Base-by-base conservation (phyloP, 2,113 vertebrate genomes). In the Setophaga petechia region DNA sequence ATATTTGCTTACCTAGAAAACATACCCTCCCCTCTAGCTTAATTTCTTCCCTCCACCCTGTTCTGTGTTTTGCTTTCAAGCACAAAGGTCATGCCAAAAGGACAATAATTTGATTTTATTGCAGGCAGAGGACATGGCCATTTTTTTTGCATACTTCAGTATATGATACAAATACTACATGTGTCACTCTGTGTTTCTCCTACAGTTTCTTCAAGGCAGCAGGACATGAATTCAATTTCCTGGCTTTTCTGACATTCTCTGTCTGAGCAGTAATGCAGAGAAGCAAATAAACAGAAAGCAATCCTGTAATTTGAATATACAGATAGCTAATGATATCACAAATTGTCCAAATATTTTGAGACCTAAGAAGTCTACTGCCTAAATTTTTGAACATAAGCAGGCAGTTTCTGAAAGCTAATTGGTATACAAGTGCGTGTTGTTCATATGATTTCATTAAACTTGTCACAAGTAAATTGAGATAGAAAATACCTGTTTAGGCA, bases 391-490 rank as follows among this genome's bases (percentile, higher is more conserved):
- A 28, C 25, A 14, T 25, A 73, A 71, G 25, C 16, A 51, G 23
- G 25, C 43, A 75, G 5, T 62, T 77, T 85, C 43, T 52, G 9
- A 66, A 90, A 68, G 28, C 10, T 83, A 90, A 71, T 52, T 84
- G 31, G 18, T 62, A 76, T 52, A 59, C 43, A 58, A 68, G 23
- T 68, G 18, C 17, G 21, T 0, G 0, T 68, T 43, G 57, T 84
- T 52, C n/a, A 17, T 73, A 23, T 33, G 20, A 87, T 67, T 75
- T 94, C 65, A 82, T 92, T 84, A 91, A 90, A 33, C 33, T 88
- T 94, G 75, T 75, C 80, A 95, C 35, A 62, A 51, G 54, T 51
- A 92, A 95, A 93, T 86, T 95, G 68, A 95, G 66, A 94, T 83
- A 79, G 90, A 96, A 96, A 91, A 92, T 89, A 62, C 84, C 43